These are phyloP conservation scores for Amphipyra tragopoginis DNA, from an alignment of 2,888 invertebrate species.

Conservation along the genomic window DNA sequence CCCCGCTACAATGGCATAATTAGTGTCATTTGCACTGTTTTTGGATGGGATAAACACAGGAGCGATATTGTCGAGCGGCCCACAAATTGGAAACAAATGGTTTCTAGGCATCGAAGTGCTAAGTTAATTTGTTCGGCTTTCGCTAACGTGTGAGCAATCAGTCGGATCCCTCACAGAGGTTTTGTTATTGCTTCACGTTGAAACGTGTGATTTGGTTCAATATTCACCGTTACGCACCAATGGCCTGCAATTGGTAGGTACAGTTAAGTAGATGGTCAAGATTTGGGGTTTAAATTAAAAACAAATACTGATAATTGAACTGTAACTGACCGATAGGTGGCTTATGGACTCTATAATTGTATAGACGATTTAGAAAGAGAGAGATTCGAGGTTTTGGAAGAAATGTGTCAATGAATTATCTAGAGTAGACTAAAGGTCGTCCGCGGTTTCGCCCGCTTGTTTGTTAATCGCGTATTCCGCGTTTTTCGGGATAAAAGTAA, in stretches of 20 bases:
- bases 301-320: slow-evolving; percentile 50
- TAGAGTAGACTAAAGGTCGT: no score
- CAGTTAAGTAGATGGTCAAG: slow-evolving; percentile 50
- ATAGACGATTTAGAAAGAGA: not conserved
- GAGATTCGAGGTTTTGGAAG: slow-evolving; percentile 13
- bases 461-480: no score
- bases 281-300: slow-evolving; percentile 57
- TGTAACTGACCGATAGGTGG: slow-evolving; percentile 2
- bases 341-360: slow-evolving; percentile 1
- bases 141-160: slow-evolving; percentile 87
- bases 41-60: slow-evolving; percentile 88
- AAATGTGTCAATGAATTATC: no score
- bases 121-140: slow-evolving; percentile 89
- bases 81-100: slow-evolving; percentile 88
- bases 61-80: slow-evolving; percentile 81
- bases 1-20: slow-evolving; percentile 81
- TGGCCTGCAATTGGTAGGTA: slow-evolving; percentile 55
- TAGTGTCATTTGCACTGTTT: slow-evolving; percentile 89
- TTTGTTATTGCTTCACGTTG: slow-evolving; percentile 72
- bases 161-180: slow-evolving; percentile 69
- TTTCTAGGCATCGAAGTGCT: slow-evolving; percentile 80
- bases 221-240: slow-evolving; percentile 70
- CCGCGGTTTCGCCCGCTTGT: no score
- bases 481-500: no score
- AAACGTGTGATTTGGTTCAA: slow-evolving; percentile 68